Evolutionary conservation across 2,888 invertebrate species (phyloP), one percentile per base, ranked within the genome.

Genomic region (Ophonus ardosiacus): DNA sequence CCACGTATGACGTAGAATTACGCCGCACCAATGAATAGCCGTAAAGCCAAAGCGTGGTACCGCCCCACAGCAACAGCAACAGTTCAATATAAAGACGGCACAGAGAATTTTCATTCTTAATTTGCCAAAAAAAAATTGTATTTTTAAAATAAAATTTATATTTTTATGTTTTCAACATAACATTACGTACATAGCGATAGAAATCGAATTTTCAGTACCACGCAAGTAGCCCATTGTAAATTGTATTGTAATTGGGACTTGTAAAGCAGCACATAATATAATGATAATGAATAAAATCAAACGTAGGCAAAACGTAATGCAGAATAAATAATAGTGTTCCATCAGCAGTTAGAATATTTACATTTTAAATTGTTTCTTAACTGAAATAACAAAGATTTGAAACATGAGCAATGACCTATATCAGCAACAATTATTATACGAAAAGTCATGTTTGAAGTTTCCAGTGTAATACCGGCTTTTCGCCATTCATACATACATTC

Each of bases 401-500:
- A 15, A 38, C 38, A 15, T 2, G 15, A n/a, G 38, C 24, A 68
- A 68, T 68, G 38, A 68, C 38, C 68, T 40, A 68, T 24, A 13
- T 31, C 71, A 40, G 40, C 43, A 38, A 68, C 43, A 43, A 71
- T 43, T 71, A 71, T 4, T 71, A 71, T 4, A 15, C 71, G 43
- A 13, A 24, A 13, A 74, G 18, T 74, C 18, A 74, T 74, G 4
- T 74, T 18, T 51, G 40, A 10, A 63, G 31, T 74, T 74, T 38
- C 40, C 68, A 31, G 38, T 31, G 71, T 71, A 24, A 82, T 7
- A 18, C 21, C 7, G 57, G 38, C 59, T 74, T 82, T 65, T 13
- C 40, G 17, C 65, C 24, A 82, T 68, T 82, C 82, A 82, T 82
- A 74, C 71, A 82, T 82, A 71, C 71, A 82, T 82, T 74, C 82